These are phyloP conservation scores for Hyposoter didymator DNA, from an alignment of 2,888 invertebrate genomes.

Conservation along the genomic window DNA sequence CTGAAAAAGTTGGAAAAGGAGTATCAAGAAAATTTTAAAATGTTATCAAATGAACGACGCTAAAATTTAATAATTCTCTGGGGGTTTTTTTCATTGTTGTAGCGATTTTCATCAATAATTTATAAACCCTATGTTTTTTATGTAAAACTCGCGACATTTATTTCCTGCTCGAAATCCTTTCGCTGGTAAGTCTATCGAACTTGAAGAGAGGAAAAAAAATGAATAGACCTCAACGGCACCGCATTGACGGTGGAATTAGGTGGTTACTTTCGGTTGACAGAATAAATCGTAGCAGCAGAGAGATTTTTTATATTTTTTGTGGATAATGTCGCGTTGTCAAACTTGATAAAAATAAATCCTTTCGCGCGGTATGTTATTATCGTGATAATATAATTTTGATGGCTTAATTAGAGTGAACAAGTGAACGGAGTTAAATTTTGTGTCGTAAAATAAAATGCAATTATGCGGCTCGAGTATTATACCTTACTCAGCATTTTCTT, in stretches of 20 bases:
- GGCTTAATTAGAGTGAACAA: slow-evolving; percentile 56
- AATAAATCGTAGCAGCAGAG: background rate
- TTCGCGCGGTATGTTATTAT: background rate
- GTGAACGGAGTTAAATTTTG: slow-evolving; percentile 40
- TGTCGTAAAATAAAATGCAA: slow-evolving; percentile 42
- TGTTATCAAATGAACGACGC: too few species aligned
- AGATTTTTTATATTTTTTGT: background rate
- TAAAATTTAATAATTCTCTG: too few species aligned
- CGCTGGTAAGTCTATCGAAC: background rate
- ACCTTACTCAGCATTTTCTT: slow-evolving; percentile 37
- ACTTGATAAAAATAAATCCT: slow-evolving; percentile 31
- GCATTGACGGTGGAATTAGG: background rate
- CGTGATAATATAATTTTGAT: slow-evolving; percentile 19
- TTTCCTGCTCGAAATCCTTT: too few species aligned
- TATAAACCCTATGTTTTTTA: too few species aligned
- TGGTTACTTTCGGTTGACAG: background rate
- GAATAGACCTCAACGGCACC: background rate
- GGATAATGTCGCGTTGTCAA: background rate
- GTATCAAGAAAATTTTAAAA: too few species aligned
- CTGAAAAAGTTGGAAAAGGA: too few species aligned
- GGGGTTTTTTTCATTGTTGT: too few species aligned
- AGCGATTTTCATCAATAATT: too few species aligned
- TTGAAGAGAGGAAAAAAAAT: background rate
- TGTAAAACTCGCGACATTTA: too few species aligned
- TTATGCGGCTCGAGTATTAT: slow-evolving; percentile 59